These are phyloP conservation scores for Sycobia sp. DNA, from an alignment of 1,140 invertebrate species.

Conservation along the genomic window DNA sequence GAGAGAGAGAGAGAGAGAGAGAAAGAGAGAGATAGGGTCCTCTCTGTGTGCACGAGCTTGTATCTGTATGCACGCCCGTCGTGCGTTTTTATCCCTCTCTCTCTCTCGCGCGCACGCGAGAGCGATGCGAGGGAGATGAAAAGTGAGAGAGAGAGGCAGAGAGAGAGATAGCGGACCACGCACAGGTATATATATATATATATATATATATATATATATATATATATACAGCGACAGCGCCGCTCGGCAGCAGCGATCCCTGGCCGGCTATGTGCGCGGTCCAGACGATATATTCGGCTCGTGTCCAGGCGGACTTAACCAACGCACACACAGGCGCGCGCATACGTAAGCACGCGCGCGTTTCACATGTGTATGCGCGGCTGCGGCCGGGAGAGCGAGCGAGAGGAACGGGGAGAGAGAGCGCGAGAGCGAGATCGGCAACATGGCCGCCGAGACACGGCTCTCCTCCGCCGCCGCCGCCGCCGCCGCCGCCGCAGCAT, in stretches of 20 bases:
- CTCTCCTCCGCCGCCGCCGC: conserved; percentile 16
- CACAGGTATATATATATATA: no score
- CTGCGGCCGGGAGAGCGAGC: background rate
- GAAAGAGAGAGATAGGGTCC: conserved; percentile 3
- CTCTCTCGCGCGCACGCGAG: no score
- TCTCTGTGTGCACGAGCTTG: no score
- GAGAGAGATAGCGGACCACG: conserved; percentile 6
- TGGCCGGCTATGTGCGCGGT: no score
- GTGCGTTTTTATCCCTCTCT: no score
- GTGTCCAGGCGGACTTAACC: conserved; percentile 6
- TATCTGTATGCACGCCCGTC: no score
- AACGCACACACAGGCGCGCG: conserved; percentile 1
- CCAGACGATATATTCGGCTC: conserved; percentile 32
- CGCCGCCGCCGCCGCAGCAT: no score
- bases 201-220: no score
- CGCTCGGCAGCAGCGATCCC: conserved; percentile 14
- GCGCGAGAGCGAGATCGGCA: conserved; percentile 49
- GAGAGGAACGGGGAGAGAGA: conserved; percentile 1
- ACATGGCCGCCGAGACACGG: conserved; percentile 55
- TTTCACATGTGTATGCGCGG: no score
- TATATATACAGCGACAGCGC: background rate
- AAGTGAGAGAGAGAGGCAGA: conserved; percentile 2
- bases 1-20: no score
- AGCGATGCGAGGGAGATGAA: no score
- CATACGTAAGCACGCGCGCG: conserved; percentile 36